Evolutionary conservation across 2,888 invertebrate genomes (phyloP), one percentile per base, ranked within the genome.

Genomic region (Malachius bipustulatus): DNA sequence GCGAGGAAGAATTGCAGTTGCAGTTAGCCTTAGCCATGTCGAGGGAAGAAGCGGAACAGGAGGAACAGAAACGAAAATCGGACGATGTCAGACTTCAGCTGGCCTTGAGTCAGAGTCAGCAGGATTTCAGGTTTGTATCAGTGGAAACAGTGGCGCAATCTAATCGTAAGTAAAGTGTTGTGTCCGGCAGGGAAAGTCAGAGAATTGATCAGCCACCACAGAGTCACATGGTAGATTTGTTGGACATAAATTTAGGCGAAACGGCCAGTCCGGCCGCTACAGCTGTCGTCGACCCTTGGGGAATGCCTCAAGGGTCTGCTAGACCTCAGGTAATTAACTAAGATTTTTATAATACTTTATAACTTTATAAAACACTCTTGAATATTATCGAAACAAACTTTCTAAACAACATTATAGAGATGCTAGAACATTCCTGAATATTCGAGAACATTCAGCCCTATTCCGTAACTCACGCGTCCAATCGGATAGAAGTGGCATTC

Each of bases 21-120:
- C 97, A 98, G 66, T 71, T 98, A 55, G 98, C 98, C 31, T 71
- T 98, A 58, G 98, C 97, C 36, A 94, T 98, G 89, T 91, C 91
- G 32, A 78, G 94, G 43, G 98, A 98, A 65, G 98, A 98, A 67
- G 94, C 94, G 16, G 97, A 98, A 57, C 83, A 91, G 50, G 94
- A 96, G 61, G 91, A 94, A 65, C 81, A 90, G 47, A 77, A 90
- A 57, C 71, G 90, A 39, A 81, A 93, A 45, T 89, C 89, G 48
- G 97, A 98, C 63, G 96, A 97, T 65, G 90, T 96, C 44, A 75
- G 96, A 45, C 72, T 98, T 48, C 94, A 96, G 67, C 71, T 98
- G 62, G 96, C 94, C 26, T 71, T 97, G 48, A 73, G 73, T 43
- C 91, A 96, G 67, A 91, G 90, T 63, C 85, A 90, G 65, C 82